Base-by-base conservation (phyloP, 2,113 vertebrate species). In the Thunnus maccoyii region DNA sequence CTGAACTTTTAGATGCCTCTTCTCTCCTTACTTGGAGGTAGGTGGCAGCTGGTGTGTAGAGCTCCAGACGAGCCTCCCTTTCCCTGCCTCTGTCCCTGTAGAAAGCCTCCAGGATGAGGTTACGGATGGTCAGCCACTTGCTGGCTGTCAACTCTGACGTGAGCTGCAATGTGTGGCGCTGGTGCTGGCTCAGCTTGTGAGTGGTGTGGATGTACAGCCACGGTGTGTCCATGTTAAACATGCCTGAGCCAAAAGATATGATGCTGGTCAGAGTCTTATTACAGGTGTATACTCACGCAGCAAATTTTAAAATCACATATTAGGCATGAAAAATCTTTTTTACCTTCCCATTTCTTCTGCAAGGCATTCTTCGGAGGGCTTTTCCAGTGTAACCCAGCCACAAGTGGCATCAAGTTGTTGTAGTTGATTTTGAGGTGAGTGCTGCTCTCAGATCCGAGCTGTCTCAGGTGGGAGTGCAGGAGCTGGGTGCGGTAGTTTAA, bases 341-440 rank as follows among this genome's bases (percentile, higher is more conserved):
- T 67, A 97, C 97, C 96, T 96, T 97, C 96, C 95, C 95, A 96
- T 71, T 91, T 96, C 75, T 87, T 94, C 74, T 93, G 91, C 25
- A 78, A 61, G 5, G 72, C 4, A 4, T 91, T 88, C 86, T 83
- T 82, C 1, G 96, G 91, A 0, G 85, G 55, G 3, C 95, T 95
- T 79, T 95, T 97, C 96, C 96, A 97, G 82, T 93, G 94, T 41
- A 96, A 80, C 16, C 94, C 95, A 3, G 87, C 96, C 83, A 95
- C 91, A 20, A 97, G 93, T 0, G 94, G 96, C 78, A 94, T 85
- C 3, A 78, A 84, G 85, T 95, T 92, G 27, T 95, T 96, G 88
- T 93, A 94, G 79, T 95, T 95, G 78, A 96, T 89, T 90, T 97
- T 96, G 61, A 97, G 91, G 76, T 92, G 95, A 14, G 96, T 96